Percentiles rank a stretch among this genome's conserved stretches.
These are phyloP conservation scores for Axinella damicornis DNA, from an alignment of 37 sponge, comb jelly and placozoan genomes.

Conservation along the genomic window DNA sequence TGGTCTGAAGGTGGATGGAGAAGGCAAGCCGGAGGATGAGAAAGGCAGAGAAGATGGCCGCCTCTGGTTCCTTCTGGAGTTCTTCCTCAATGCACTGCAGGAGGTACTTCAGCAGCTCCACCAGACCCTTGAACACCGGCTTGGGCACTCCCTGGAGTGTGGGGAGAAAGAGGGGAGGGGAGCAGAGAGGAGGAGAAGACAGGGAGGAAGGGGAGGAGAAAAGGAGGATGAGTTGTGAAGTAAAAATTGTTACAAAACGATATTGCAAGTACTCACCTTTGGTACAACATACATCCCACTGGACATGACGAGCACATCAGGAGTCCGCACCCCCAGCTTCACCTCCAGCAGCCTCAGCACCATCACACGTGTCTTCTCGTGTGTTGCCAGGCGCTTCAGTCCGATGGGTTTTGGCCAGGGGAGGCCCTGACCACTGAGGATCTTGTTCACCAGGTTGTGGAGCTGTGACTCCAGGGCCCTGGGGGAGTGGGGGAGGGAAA, in stretches of 20 bases:
- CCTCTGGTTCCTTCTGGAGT: constrained; percentile 42
- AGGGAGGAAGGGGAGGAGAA: no score
- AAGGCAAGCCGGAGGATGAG: constrained; percentile 69
- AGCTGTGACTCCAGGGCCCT: constrained; percentile 63
- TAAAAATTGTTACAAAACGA: background rate
- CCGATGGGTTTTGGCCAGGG: constrained; percentile 61
- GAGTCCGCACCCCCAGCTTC: constrained; percentile 26
- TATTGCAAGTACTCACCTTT: constrained; percentile 36
- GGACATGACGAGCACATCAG: constrained; percentile 27
- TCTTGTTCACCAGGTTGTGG: constrained; percentile 38
- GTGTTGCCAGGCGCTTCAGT: constrained; percentile 43
- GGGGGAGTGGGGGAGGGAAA: background rate
- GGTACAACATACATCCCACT: constrained; percentile 31
- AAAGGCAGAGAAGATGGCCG: constrained; percentile 67
- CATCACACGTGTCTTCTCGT: constrained; percentile 57
- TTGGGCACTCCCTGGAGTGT: constrained; percentile 58
- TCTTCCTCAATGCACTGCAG: constrained; percentile 53
- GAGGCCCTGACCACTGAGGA: constrained; percentile 64
- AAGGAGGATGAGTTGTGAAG: background rate
- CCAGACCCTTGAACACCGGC: constrained; percentile 58
- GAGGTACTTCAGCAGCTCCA: constrained; percentile 68
- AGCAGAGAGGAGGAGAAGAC: no score
- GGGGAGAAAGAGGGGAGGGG: no score
- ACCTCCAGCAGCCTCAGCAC: constrained; percentile 58
- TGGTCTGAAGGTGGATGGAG: constrained; percentile 32